A percentile compares a stretch with the other conserved stretches of the same genome.
Conservation (phyloP, 2,797 vertebrate species). For the Falco columbarius region DNA sequence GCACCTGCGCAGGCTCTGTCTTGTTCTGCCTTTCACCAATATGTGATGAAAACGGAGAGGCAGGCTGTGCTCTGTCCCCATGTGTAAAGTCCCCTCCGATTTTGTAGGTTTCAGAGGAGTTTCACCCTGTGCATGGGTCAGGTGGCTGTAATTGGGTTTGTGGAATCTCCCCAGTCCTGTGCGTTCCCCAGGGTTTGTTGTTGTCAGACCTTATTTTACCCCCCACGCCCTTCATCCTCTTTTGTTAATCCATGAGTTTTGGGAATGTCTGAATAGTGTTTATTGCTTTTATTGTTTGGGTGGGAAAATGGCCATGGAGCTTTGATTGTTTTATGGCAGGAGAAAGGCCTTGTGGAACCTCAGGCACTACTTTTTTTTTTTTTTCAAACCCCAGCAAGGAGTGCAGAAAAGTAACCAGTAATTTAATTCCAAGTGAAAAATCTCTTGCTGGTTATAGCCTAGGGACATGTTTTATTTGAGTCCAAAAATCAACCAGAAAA, state of each 20-base stretch:
- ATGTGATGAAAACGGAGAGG: rapidly evolving
- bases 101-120: background rate
- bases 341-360: constrained; percentile 39
- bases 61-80: background rate
- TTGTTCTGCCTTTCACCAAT: rapidly evolving
- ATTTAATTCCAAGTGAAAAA: constrained; percentile 52
- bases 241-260: constrained; percentile 4
- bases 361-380: background rate
- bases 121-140: rapidly evolving
- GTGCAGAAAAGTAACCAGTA: constrained; percentile 46
- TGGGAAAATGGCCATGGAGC: constrained; percentile 22
- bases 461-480: constrained; percentile 1
- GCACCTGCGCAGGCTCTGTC: background rate
- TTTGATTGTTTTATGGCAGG: constrained; percentile 51
- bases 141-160: background rate
- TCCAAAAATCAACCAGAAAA: constrained; percentile 58
- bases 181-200: background rate
- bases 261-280: constrained; percentile 23
- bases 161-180: background rate
- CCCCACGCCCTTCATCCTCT: background rate
- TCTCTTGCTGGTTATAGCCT: constrained; percentile 44
- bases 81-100: background rate
- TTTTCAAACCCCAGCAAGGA: constrained; percentile 41
- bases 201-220: constrained; percentile 53
- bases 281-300: constrained; percentile 54